Evolutionary conservation across 2,797 vertebrate species (phyloP), one percentile per base, ranked within the genome.

Genomic region (Clarias platycephalus): DNA sequence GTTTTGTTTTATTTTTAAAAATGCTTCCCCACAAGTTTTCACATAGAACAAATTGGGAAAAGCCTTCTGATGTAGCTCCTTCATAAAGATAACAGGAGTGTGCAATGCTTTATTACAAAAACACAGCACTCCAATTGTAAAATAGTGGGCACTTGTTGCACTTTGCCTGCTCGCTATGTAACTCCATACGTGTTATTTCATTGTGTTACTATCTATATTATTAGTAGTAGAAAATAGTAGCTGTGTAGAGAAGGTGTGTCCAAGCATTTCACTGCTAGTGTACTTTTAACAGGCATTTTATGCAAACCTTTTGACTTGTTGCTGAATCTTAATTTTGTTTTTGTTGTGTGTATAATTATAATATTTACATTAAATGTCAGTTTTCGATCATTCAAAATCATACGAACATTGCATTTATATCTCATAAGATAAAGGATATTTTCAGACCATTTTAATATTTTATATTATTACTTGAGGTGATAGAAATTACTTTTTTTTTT

Each of bases 391-490:
- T 60, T 8, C 55, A 34, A 81, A 71, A 26, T 53, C 24, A n/a
- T 58, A 72, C 44, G 55, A 18, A 28, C 81, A 57, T 44, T 82
- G 68, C 64, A 64, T 82, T 64, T 28, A 77, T 84, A 64, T 72
- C 66, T 57, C 37, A 77, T 40, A 44, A 71, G 31, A 26, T 20
- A 40, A 68, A 20, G 66, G 60, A 24, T 67, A 44, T 28, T 68
- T 75, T 68, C 9, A 31, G 55, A 83, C 28, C 64, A 58, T 85
- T 78, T 78, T 60, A 81, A 26, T 64, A 49, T 83, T 31, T 74
- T 83, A 44, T 63, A 78, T 44, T 40, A 40, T 40, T 78, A 40
- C 18, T 12, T 66, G 40, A 49, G 62, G 15, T 31, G 31, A 78
- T 31, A 37, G 24, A 44, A 34, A 9, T 37, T 20, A 80, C 10